Evolutionary conservation across 2,888 invertebrate genomes (phyloP).

Genomic region (Heteromurus nitidus): DNA sequence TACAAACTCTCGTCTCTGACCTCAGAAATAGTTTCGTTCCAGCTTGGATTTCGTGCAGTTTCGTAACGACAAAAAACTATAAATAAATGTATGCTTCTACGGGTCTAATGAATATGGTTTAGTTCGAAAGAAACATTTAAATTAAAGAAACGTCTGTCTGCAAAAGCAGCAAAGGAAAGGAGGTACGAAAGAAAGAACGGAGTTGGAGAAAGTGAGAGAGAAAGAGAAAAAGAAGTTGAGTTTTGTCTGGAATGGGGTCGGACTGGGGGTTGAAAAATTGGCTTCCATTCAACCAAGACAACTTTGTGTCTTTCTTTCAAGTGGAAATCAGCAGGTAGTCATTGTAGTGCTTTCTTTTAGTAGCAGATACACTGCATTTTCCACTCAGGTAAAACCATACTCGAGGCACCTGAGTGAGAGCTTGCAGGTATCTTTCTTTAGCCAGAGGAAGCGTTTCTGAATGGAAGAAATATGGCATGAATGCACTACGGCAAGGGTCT

Average conservation of each 20-base stretch:
- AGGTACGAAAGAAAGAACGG: background rate
- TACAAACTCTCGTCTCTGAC: too few relatives aligned
- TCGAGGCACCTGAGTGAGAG: background rate
- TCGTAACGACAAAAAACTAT: too few relatives aligned
- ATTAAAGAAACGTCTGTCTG: background rate
- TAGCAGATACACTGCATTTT: background rate
- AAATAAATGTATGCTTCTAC: background rate
- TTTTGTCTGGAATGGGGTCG: background rate
- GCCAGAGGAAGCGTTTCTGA: background rate
- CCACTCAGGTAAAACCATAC: background rate
- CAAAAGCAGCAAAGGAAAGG: background rate
- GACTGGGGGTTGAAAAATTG: slow-evolving; percentile 51
- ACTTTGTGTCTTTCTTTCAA: slow-evolving; percentile 51
- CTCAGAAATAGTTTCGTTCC: too few relatives aligned
- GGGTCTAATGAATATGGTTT: too few relatives aligned
- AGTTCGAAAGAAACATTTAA: background rate
- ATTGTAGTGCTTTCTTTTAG: slow-evolving; percentile 17
- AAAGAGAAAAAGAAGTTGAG: background rate
- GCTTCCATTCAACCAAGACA: slow-evolving; percentile 44
- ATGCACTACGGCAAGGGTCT: background rate
- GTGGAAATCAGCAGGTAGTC: slow-evolving; percentile 59
- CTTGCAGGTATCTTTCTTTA: too few relatives aligned
- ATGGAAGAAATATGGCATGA: background rate
- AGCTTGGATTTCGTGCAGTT: too few relatives aligned
- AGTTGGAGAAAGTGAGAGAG: too few relatives aligned